Percentiles rank a stretch among this genome's conserved stretches.
These are phyloP conservation scores for Poecile atricapillus DNA, from an alignment of 2,113 vertebrate genomes.

Conservation along the genomic window DNA sequence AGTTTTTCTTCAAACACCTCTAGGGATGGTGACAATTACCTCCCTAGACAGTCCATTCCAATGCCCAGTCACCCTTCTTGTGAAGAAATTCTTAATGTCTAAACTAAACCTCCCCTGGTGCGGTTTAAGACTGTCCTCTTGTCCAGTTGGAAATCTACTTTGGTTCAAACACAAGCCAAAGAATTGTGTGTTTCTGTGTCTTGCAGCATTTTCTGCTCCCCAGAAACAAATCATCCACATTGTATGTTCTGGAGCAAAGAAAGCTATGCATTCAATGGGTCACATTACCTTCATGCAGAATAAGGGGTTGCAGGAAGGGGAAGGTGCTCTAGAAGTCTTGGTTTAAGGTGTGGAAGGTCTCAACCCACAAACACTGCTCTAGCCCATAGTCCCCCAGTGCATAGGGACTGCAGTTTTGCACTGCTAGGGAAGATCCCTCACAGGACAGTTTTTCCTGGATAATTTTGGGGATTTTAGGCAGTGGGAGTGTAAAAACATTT, in stretches of 20 bases:
- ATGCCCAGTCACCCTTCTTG: not conserved
- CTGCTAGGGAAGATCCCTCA: not conserved
- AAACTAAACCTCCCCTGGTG: not conserved
- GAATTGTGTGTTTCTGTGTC: fast-evolving
- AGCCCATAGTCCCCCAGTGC: fast-evolving
- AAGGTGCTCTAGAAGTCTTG: not conserved
- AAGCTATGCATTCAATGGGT: not conserved
- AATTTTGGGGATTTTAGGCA: not conserved
- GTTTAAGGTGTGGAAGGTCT: not conserved
- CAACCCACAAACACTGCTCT: not conserved
- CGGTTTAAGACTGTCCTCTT: not conserved
- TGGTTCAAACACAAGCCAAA: not conserved
- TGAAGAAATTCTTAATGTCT: not conserved
- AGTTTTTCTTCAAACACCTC: not conserved
- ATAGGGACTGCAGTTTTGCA: not conserved
- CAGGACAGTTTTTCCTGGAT: not conserved
- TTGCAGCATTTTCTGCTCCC: not conserved
- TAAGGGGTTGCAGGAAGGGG: not conserved
- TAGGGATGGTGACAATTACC: too few relatives aligned
- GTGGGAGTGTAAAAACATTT: not conserved
- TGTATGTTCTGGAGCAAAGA: fast-evolving
- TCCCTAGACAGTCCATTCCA: not conserved
- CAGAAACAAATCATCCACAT: fast-evolving
- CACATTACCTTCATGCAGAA: not conserved
- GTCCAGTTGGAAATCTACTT: not conserved